Conservation (phyloP, 2,113 vertebrate species). For the Oreochromis aureus region DNA sequence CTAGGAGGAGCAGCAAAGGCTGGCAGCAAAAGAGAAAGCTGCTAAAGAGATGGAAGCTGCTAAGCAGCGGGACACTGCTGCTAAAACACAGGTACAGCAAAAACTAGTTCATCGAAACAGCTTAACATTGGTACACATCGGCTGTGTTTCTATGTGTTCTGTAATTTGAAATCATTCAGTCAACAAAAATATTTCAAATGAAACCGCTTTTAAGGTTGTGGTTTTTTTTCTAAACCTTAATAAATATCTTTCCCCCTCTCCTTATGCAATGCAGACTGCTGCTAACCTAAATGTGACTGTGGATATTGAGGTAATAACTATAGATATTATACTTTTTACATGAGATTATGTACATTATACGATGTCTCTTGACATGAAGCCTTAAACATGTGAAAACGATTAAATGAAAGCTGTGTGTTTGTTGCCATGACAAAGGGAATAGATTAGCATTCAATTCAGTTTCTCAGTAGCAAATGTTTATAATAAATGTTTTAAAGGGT, state of each 20-base stretch:
- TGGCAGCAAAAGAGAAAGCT: conserved; percentile 58
- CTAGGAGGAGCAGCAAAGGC: conserved; percentile 58
- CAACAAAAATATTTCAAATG: not conserved
- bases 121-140: not conserved
- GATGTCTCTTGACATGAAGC: not conserved
- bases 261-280: not conserved
- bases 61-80: conserved; percentile 23
- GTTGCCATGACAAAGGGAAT: not conserved
- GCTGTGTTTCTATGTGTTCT: not conserved
- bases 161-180: not conserved
- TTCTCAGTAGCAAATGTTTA: not conserved
- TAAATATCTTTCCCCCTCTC: not conserved
- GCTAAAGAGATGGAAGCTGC: conserved; percentile 45
- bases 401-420: not conserved
- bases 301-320: conserved; percentile 47
- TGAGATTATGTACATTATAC: not conserved
- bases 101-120: not conserved
- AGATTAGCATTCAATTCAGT: not conserved
- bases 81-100: conserved; percentile 34
- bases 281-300: conserved; percentile 44
- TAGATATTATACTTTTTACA: not conserved
- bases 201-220: not conserved
- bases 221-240: not conserved
- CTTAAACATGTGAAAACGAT: not conserved
- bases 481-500: not conserved